Percentiles rank a stretch among this genome's conserved stretches.
These are phyloP conservation scores for Lepas anatifera DNA, from an alignment of 2,888 invertebrate species.

Conservation along the genomic window DNA sequence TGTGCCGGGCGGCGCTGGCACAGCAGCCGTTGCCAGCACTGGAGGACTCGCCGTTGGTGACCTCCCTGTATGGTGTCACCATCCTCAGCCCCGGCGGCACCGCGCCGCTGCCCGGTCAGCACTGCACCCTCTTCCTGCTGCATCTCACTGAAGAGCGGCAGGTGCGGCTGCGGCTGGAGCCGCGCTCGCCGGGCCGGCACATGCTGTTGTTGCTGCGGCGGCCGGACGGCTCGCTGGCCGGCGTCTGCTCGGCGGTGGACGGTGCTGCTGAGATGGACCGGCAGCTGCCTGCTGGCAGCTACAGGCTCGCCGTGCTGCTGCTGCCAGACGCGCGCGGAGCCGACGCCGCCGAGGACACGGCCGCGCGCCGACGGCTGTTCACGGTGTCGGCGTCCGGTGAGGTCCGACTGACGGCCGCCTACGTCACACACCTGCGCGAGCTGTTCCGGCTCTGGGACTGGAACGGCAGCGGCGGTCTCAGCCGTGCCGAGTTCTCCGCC, in stretches of 20 bases:
- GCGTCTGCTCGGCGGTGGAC: neutral
- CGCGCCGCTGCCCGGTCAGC: neutral
- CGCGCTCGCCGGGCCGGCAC: neutral
- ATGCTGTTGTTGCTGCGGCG: neutral
- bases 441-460: constrained; percentile 39
- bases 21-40: neutral
- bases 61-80: neutral
- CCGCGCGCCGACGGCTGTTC: neutral
- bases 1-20: neutral
- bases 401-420: constrained; percentile 23
- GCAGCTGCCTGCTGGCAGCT: neutral
- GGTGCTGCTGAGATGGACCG: neutral
- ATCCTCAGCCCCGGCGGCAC: neutral
- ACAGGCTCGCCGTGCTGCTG: neutral
- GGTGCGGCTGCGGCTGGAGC: neutral
- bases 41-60: neutral
- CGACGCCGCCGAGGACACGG: neutral
- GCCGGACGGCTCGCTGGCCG: neutral
- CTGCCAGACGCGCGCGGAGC: neutral
- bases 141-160: neutral
- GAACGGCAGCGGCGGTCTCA: constrained; percentile 35
- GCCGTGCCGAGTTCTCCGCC: constrained; percentile 35
- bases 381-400: constrained; percentile 6
- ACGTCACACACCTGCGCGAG: constrained; percentile 34
- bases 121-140: neutral